These are phyloP conservation scores for Cydia fagiglandana DNA, from an alignment of 1,140 invertebrate species.

Conservation along the genomic window DNA sequence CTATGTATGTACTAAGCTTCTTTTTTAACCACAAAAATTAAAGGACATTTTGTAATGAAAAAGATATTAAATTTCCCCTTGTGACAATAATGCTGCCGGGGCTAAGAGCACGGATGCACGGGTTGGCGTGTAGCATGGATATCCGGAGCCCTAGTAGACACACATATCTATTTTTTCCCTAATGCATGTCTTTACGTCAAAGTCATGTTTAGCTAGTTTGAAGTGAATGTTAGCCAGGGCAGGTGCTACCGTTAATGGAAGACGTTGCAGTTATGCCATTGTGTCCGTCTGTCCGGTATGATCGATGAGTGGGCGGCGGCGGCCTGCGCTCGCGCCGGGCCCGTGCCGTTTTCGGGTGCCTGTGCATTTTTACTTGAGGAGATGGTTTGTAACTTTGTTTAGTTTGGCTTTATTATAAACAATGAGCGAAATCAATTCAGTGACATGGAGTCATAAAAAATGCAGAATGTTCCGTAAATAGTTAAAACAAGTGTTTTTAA, in stretches of 20 bases:
- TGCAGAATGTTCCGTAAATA: no score
- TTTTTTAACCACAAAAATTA: no score
- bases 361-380: not conserved
- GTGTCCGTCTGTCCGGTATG: constrained; percentile 13
- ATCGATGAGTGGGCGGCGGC: constrained; percentile 15
- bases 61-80: no score
- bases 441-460: no score
- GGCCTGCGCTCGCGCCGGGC: not conserved
- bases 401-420: not conserved
- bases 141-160: no score
- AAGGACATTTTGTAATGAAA: no score
- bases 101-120: no score
- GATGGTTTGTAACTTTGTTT: not conserved
- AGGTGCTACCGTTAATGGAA: constrained; percentile 11
- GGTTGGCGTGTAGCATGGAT: no score
- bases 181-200: not conserved
- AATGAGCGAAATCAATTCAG: not conserved
- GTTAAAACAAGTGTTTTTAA: no score
- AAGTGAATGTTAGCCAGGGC: not conserved
- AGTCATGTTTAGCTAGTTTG: not conserved
- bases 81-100: no score
- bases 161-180: not conserved
- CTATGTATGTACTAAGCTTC: no score
- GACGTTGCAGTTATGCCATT: constrained; percentile 26
- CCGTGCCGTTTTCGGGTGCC: constrained; percentile 5